phyloP scores from a whole-genome alignment of 2,113 vertebrate species.

The Xyliphius kryptos region DNA sequence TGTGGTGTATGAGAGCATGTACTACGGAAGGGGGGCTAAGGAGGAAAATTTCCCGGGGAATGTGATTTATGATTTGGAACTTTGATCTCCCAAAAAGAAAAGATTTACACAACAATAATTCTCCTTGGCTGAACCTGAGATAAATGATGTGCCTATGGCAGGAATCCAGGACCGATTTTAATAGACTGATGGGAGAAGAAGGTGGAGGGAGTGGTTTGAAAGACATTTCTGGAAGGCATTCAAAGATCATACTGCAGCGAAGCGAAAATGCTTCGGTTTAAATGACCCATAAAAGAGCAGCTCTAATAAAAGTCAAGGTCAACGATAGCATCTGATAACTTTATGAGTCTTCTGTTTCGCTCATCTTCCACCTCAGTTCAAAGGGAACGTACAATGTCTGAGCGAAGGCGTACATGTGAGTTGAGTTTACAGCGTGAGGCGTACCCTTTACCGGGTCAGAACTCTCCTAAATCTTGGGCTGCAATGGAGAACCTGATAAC shows the following conservation, averaged over 20 bases:
- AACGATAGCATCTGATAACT: conserved; percentile 25
- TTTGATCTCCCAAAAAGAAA: conserved; percentile 66
- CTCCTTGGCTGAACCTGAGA: conserved; percentile 54
- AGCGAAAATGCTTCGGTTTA: conserved; percentile 17
- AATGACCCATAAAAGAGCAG: conserved; percentile 36
- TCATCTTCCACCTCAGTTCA: conserved; percentile 42
- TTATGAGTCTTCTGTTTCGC: conserved; percentile 40
- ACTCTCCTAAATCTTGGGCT: conserved; percentile 23
- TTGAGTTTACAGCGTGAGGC: conserved; percentile 37
- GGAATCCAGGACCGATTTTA: conserved; percentile 54
- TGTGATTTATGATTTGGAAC: conserved; percentile 61
- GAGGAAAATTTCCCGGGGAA: conserved; percentile 48
- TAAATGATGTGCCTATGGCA: conserved; percentile 60
- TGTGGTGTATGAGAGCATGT: conserved; percentile 19
- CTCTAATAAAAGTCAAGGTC: conserved; percentile 40
- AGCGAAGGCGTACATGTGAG: conserved; percentile 30
- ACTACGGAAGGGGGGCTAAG: conserved; percentile 30
- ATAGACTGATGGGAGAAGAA: conserved; percentile 44
- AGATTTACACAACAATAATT: conserved; percentile 69
- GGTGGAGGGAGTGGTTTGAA: conserved; percentile 16
- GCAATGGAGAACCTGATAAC: too few species aligned
- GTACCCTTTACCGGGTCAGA: conserved; percentile 22
- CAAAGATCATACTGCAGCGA: conserved; percentile 7
- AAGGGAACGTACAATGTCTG: neutral
- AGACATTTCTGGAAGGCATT: conserved; percentile 30